A percentile compares a stretch with the other conserved stretches of the same genome.
These are phyloP conservation scores for Yponomeuta sedellus DNA, from an alignment of 2,888 invertebrate species.

Conservation along the genomic window DNA sequence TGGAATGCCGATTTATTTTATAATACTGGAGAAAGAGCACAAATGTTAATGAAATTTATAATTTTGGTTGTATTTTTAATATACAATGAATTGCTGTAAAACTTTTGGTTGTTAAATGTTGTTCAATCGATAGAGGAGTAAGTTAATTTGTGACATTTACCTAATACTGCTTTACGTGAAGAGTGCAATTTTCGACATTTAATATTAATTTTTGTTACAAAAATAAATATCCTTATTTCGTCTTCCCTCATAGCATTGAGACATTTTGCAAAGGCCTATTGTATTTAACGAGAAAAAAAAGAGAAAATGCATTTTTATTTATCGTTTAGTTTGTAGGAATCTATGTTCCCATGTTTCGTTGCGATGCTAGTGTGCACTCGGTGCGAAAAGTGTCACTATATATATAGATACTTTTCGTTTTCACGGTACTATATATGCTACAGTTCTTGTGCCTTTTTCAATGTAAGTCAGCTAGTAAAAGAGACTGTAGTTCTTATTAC, in stretches of 20 bases:
- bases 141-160: slow-evolving; percentile 13
- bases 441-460: background rate
- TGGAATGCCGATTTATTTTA: background rate
- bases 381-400: background rate
- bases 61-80: slow-evolving; percentile 10
- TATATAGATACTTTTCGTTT: background rate
- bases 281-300: slow-evolving; percentile 7
- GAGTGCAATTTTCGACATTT: slow-evolving; percentile 37
- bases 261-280: slow-evolving; percentile 33
- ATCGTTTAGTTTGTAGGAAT: slow-evolving; percentile 11
- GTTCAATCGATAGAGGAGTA: background rate
- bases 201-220: slow-evolving; percentile 20
- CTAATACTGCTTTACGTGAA: slow-evolving; percentile 13
- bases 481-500: background rate
- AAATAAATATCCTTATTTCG: slow-evolving; percentile 29
- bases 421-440: background rate
- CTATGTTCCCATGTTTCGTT: slow-evolving; percentile 5
- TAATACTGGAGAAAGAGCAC: background rate
- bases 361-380: background rate
- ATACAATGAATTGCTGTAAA: slow-evolving; percentile 3
- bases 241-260: slow-evolving; percentile 35
- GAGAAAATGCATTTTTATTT: slow-evolving; percentile 19
- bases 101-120: slow-evolving; percentile 6
- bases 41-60: background rate
- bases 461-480: background rate